Base-by-base conservation (phyloP, 2,113 vertebrate genomes). In the Pedionomus torquatus region DNA sequence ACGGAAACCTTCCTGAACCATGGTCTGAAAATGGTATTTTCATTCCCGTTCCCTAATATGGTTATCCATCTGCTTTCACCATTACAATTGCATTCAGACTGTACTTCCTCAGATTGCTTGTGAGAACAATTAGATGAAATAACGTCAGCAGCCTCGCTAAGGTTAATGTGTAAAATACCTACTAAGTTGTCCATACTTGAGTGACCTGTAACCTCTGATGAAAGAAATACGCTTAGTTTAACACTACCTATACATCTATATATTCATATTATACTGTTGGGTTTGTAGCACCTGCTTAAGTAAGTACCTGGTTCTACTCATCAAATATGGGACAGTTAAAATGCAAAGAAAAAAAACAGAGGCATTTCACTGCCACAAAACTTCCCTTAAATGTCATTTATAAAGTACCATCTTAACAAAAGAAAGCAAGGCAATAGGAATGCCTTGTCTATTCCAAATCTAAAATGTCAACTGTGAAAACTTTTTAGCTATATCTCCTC, bases 51-150 rank as follows among this genome's bases (percentile, higher is more conserved):
- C 52, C 85, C 82, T 87, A 63, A 64, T 24, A 37, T 1, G 57
- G 85, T 17, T 76, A 63, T 11, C 33, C 33, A 63, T n/a, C 90
- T 76, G 65, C 70, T 75, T 71, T 48, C 61, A 79, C 43, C 66
- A 37, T 39, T 17, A 41, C 30, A 9, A 10, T 20, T 60, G 28
- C 63, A 76, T 6, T 41, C 90, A 90, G 41, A 31, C 13, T 11
- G 25, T 5, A 69, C 51, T 90, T 95, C 85, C 95, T 82, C 2
- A 52, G 33, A 90, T 83, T 88, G 87, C 76, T 69, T 4, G 0
- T 2, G 28, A 89, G 57, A 94, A 95, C 82, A 91, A 97, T 80
- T 66, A 48, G 71, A 80, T 60, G 70, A 90, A 71, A 48, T 80
- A 28, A 93, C 0, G 6, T 25, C 61, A 83, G 79, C 52, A 68